phyloP scores from a whole-genome alignment of 2,888 invertebrate genomes.

The Agriopis marginaria region DNA sequence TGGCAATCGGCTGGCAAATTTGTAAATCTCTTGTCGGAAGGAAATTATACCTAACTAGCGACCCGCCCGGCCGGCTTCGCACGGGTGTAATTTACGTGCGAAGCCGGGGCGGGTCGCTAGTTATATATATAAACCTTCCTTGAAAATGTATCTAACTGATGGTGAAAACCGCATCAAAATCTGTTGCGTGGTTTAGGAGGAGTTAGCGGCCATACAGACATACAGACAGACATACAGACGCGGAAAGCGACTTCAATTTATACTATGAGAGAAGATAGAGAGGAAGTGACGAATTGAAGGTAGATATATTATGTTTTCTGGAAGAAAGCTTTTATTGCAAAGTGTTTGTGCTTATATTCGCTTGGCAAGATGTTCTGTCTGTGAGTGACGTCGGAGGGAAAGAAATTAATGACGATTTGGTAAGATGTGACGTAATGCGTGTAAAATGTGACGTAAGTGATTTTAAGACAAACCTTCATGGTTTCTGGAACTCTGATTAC shows the following conservation, averaged over 20 bases:
- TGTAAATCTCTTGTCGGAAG: neutral
- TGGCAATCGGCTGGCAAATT: slow-evolving; percentile 29
- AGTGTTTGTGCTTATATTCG: neutral
- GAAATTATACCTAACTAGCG: slow-evolving; percentile 6
- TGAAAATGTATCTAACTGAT: too few relatives aligned
- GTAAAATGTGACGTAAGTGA: neutral
- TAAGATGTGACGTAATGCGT: neutral
- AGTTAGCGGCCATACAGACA: too few relatives aligned
- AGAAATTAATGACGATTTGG: neutral
- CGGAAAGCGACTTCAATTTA: too few relatives aligned
- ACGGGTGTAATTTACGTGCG: too few relatives aligned
- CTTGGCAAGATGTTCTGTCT: neutral
- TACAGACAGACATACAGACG: too few relatives aligned
- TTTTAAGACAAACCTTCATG: neutral
- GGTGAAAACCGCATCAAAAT: too few relatives aligned
- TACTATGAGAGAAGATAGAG: neutral
- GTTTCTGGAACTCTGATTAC: neutral
- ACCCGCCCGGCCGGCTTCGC: too few relatives aligned
- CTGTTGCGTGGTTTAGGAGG: too few relatives aligned
- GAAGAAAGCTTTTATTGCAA: neutral
- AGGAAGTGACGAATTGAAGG: slow-evolving; percentile 3
- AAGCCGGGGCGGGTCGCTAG: too few relatives aligned
- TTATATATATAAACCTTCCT: too few relatives aligned
- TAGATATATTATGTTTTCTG: neutral
- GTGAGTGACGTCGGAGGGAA: neutral